Evolutionary conservation across 2,113 vertebrate species (phyloP), one percentile per base, ranked within the genome.

Genomic region (Lophius piscatorius): DNA sequence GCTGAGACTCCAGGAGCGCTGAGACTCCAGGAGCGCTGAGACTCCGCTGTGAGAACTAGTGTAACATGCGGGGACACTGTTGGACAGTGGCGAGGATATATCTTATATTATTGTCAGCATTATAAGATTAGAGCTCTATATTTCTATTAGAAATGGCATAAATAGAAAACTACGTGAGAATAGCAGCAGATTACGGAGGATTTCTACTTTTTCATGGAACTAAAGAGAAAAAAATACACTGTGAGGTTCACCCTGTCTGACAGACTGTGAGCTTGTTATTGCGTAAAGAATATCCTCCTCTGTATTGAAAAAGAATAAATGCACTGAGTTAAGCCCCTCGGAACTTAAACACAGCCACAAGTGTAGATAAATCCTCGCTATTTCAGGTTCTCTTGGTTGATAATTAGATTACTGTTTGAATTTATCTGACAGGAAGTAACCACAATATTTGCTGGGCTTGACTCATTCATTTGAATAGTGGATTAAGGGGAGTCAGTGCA

Each of bases 141-240:
- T 56, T 56, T 22, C 42, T 39, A 64, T 76, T 75, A 52, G 46
- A 64, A 74, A 51, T 36, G 16, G 34, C 41, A 55, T 41, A 38
- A 76, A 68, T 67, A 48, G 67, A 54, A n/a, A 62, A 50, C 3
- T 59, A 62, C 34, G 67, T 31, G 38, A 69, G 60, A 86, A 82
- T 56, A 52, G 80, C 64, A 22, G 56, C 55, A 84, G 83, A 88
- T 89, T 88, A 89, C 68, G 57, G 63, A 40, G 84, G 80, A 83
- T 90, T 89, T 86, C 52, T 68, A 63, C 75, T 68, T 80, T 73
- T 64, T 71, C 52, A 49, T 34, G 54, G 20, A 50, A 4, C 38
- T 74, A 62, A 76, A 76, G 26, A 60, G 55, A 61, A 20, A 61
- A 65, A 50, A 87, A 83, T 78, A 41, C 54, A 60, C 35, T 54